These are phyloP conservation scores for Dysmachus trigonus DNA, from an alignment of 2,888 invertebrate species.

Conservation along the genomic window DNA sequence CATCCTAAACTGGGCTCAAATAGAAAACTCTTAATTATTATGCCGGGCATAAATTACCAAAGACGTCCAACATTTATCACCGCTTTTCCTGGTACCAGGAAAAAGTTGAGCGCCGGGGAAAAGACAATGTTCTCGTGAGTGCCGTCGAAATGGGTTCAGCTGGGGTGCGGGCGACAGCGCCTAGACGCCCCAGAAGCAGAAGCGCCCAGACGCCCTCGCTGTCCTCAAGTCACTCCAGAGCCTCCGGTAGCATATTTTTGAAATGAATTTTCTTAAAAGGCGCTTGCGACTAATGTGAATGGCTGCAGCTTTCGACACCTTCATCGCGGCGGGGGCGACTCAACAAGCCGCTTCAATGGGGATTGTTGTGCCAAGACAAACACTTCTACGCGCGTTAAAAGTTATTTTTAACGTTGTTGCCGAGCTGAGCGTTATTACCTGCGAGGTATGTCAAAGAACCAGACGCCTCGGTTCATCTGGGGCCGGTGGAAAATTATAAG, in stretches of 20 bases:
- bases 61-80: conserved; percentile 27
- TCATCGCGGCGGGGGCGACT: background rate
- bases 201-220: background rate
- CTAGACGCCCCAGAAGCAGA: background rate
- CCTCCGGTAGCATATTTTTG: background rate
- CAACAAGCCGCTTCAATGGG: background rate
- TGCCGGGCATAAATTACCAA: conserved; percentile 11
- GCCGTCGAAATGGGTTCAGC: background rate
- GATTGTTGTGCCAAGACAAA: background rate
- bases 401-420: background rate
- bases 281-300: background rate
- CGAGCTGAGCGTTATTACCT: background rate
- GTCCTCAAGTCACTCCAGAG: background rate
- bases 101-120: background rate
- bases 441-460: background rate
- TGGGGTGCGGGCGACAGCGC: background rate
- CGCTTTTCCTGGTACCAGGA: conserved; percentile 1
- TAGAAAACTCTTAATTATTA: conserved; percentile 32
- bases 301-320: background rate
- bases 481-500: background rate
- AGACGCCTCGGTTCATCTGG: background rate
- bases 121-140: conserved; percentile 8
- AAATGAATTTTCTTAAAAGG: conserved; percentile 23
- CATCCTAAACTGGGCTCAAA: background rate
- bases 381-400: background rate